These are phyloP conservation scores for Chelon auratus DNA, from an alignment of 2,797 vertebrate species.

Conservation along the genomic window DNA sequence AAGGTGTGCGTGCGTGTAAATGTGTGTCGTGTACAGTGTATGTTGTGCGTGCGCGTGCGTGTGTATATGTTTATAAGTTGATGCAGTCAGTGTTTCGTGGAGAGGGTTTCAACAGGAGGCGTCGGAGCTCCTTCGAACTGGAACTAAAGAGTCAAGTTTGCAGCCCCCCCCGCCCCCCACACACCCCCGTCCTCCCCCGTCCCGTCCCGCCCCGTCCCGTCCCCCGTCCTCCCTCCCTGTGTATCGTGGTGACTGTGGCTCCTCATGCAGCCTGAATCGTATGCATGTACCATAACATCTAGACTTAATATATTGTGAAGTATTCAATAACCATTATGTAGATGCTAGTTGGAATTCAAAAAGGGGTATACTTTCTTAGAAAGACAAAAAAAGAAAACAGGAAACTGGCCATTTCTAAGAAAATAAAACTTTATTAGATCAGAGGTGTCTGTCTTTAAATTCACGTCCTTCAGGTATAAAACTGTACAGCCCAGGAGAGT, in stretches of 20 bases:
- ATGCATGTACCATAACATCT: constrained; percentile 99
- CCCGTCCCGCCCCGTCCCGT: constrained; percentile 1
- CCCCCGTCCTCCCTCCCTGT: constrained; percentile 65
- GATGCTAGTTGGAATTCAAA: constrained; percentile 99
- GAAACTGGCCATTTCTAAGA: constrained; percentile 99
- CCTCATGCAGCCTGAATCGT: constrained; percentile 99
- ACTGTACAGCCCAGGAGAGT: not conserved
- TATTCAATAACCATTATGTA: constrained; percentile 99
- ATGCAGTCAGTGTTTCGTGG: constrained; percentile 82
- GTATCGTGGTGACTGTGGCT: constrained; percentile 99
- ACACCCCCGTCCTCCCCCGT: constrained; percentile 16
- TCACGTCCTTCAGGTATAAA: not conserved
- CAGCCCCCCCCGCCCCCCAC: constrained; percentile 66
- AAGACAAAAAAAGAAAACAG: constrained; percentile 89
- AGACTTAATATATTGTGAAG: constrained; percentile 99
- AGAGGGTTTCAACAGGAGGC: constrained; percentile 76
- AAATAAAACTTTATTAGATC: constrained; percentile 99
- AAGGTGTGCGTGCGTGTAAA: constrained; percentile 66
- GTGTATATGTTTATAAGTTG: constrained; percentile 73
- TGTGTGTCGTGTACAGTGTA: constrained; percentile 74
- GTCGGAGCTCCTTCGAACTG: constrained; percentile 72
- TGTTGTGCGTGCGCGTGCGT: constrained; percentile 31
- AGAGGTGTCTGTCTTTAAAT: constrained; percentile 71
- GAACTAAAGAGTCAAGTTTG: constrained; percentile 88
- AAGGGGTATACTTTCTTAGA: constrained; percentile 99